A percentile compares a stretch with the other conserved stretches of the same genome.
These are phyloP conservation scores for Ptilorrhoa leucosticta DNA, from an alignment of 2,113 vertebrate genomes.

Conservation along the genomic window DNA sequence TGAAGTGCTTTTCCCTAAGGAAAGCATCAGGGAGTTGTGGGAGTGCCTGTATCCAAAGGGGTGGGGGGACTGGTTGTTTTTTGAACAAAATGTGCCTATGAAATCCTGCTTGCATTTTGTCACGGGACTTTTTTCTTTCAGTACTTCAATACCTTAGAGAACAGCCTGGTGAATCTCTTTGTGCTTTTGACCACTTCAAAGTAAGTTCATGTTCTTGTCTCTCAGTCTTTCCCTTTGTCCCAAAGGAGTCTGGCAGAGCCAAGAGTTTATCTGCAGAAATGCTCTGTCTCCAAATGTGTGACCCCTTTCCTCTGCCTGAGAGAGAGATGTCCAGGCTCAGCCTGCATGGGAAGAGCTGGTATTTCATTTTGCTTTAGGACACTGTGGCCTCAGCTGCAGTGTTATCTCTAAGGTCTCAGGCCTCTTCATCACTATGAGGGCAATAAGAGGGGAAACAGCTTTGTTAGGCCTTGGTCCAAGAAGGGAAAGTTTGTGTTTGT, in stretches of 20 bases:
- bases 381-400: background rate
- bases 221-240: background rate
- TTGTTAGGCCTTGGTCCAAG: background rate
- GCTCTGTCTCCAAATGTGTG: background rate
- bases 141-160: constrained; percentile 96
- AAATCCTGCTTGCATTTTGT: background rate
- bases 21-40: background rate
- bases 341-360: background rate
- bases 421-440: background rate
- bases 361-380: background rate
- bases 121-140: constrained; percentile 54
- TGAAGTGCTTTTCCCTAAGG: background rate
- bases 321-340: background rate
- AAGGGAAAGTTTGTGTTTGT: background rate
- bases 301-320: background rate
- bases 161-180: constrained; percentile 95
- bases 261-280: background rate
- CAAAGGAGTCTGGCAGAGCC: background rate
- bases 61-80: background rate
- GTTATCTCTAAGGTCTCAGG: background rate
- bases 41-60: background rate
- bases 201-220: constrained; percentile 73
- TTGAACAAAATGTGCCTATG: background rate
- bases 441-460: background rate
- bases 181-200: constrained; percentile 97